Percentiles rank a stretch among this genome's conserved stretches.
phyloP scores from a whole-genome alignment of 2,797 vertebrate genomes.

The Hipposideros larvatus region DNA sequence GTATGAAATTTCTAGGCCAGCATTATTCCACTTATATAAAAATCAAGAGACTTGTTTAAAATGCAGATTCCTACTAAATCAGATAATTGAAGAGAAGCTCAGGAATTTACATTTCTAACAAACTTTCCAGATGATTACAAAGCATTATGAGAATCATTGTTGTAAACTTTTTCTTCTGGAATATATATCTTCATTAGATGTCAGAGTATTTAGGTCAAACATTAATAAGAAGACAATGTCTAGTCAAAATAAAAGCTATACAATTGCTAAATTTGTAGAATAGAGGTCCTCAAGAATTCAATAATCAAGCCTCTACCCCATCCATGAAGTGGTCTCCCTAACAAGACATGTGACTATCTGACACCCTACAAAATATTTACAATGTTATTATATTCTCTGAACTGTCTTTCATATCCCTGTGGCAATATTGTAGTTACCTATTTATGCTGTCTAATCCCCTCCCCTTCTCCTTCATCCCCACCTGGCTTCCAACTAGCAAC shows the following conservation, averaged over 20 bases:
- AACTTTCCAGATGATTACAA: constrained; percentile 31
- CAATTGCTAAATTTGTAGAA: constrained; percentile 36
- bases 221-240: not conserved
- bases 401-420: too few species aligned
- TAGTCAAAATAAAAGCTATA: constrained; percentile 22
- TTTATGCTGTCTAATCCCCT: too few species aligned
- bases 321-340: too few species aligned
- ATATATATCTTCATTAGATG: not conserved
- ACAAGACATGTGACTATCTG: too few species aligned
- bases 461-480: too few species aligned
- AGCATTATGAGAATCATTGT: constrained; percentile 3
- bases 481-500: too few species aligned
- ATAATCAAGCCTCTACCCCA: not conserved
- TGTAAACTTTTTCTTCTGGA: not conserved
- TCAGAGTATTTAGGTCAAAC: constrained; percentile 5
- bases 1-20: constrained; percentile 53
- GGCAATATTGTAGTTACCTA: too few species aligned
- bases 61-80: constrained; percentile 40
- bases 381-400: too few species aligned
- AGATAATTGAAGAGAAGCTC: not conserved
- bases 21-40: constrained; percentile 49
- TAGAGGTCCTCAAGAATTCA: constrained; percentile 29
- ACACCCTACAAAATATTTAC: too few species aligned
- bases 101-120: constrained; percentile 57
- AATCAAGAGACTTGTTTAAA: constrained; percentile 60